A percentile compares a stretch with the other conserved stretches of the same genome.
Evolutionary conservation across 2,797 vertebrate species (phyloP).

Genomic region (Megaceryle alcyon): DNA sequence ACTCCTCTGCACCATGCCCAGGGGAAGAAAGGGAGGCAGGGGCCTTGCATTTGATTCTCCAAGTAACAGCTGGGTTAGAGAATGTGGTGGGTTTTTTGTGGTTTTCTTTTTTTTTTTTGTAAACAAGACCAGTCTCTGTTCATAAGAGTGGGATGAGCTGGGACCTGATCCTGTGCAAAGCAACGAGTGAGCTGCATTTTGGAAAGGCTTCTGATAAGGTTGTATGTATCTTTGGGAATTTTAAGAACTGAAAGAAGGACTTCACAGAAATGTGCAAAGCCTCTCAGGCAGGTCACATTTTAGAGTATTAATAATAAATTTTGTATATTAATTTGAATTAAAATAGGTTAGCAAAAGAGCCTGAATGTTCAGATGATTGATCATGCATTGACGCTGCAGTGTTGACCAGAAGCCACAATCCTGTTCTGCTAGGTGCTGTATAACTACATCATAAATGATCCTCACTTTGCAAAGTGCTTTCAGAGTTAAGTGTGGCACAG

Average conservation of each 20-base stretch:
- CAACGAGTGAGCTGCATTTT: background rate
- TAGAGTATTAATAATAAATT: background rate
- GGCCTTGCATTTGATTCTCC: background rate
- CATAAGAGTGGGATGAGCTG: background rate
- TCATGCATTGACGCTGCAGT: background rate
- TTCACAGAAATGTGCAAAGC: background rate
- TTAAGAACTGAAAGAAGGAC: background rate
- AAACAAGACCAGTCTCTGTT: background rate
- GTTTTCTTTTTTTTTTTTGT: background rate
- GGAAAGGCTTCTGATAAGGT: background rate
- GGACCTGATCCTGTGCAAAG: background rate
- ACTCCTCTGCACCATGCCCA: background rate
- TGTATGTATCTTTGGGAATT: background rate
- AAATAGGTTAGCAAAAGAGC: background rate
- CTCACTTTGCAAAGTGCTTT: conserved; percentile 6
- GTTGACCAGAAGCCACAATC: background rate
- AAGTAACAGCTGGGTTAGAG: background rate
- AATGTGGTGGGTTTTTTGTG: background rate
- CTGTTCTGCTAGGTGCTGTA: background rate
- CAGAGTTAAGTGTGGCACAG: conserved; percentile 23
- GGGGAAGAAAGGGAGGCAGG: background rate
- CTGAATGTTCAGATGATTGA: background rate
- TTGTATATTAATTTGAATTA: background rate
- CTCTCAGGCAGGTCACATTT: background rate
- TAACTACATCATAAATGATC: background rate